Evolutionary conservation across 2,797 vertebrate genomes (phyloP), one percentile per base, ranked within the genome.

Genomic region (Gambelia wislizenii): DNA sequence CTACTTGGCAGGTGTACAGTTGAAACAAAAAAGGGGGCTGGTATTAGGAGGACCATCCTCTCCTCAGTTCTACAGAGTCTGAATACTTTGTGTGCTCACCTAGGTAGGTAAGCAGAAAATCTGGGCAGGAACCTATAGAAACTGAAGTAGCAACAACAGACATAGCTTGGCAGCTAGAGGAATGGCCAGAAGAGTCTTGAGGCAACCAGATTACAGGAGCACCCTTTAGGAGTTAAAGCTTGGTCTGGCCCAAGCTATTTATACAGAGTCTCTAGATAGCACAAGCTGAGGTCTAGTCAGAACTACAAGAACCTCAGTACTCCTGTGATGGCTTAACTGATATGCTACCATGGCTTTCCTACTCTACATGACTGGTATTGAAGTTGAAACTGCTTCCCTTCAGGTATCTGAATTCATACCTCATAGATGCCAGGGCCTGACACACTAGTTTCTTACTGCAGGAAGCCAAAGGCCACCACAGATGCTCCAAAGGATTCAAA

Each of bases 401-500:
- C 25, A 72, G 20, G 16, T 12, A 93, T 27, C 27, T 56, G 83
- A 89, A 61, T 52, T 89, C 89, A 64, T 95, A 61, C 75, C 89
- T 74, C 82, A 93, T 93, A 54, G 85, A 59, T 91, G 85, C 89
- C 87, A 49, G 90, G 9, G 6, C 13, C 13, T 49, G 39, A 88
- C 47, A 64, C 54, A 6, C 36, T 27, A 33, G 16, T 83, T 77
- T 44, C 81, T 78, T 86, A n/a, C 25, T 44, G 75, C 70, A 83
- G 91, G 72, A 92, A 67, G 77, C 92, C 89, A 92, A 64, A 69
- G 74, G 61, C 69, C 54, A 85, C 69, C 75, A 54, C 70, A 87
- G 47, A 91, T 87, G 88, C 86, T 59, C 85, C 92, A 64, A 93
- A 91, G 86, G 90, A 83, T 75, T 90, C 90, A 36, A 0, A 85